Conservation (phyloP, 2,888 invertebrate species). For the Galeruca laticollis region DNA sequence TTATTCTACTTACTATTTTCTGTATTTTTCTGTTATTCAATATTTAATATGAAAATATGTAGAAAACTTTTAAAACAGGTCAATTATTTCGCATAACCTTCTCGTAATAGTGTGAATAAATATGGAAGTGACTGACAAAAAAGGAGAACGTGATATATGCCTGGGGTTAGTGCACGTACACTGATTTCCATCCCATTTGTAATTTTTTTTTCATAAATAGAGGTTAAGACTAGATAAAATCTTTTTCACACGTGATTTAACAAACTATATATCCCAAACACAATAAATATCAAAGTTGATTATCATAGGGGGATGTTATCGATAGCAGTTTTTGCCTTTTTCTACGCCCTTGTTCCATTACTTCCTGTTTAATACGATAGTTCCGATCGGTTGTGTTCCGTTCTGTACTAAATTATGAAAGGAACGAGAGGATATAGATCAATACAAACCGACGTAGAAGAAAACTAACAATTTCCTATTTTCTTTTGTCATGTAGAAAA, state of each 20-base stretch:
- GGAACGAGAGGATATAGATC: conserved; percentile 35
- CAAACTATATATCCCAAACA: neutral
- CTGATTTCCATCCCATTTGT: too few relatives aligned
- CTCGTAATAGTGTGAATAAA: too few relatives aligned
- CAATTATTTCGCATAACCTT: too few relatives aligned
- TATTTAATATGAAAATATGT: too few relatives aligned
- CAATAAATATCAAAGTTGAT: neutral
- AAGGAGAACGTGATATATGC: too few relatives aligned
- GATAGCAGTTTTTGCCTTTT: neutral
- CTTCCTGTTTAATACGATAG: neutral
- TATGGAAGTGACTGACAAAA: too few relatives aligned
- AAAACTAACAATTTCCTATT: conserved; percentile 40
- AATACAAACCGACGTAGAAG: conserved; percentile 33
- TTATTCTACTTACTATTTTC: too few relatives aligned
- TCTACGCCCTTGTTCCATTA: neutral
- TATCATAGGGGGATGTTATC: neutral
- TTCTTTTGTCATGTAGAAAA: conserved; percentile 34
- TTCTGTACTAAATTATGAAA: conserved; percentile 36
- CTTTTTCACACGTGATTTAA: neutral
- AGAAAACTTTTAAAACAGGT: too few relatives aligned
- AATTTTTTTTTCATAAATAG: too few relatives aligned
- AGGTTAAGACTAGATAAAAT: too few relatives aligned
- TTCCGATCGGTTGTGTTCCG: neutral
- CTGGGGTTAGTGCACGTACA: too few relatives aligned
- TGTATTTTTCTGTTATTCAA: too few relatives aligned